phyloP scores from a whole-genome alignment of 1,140 invertebrate species.

The Drosophila orena region DNA sequence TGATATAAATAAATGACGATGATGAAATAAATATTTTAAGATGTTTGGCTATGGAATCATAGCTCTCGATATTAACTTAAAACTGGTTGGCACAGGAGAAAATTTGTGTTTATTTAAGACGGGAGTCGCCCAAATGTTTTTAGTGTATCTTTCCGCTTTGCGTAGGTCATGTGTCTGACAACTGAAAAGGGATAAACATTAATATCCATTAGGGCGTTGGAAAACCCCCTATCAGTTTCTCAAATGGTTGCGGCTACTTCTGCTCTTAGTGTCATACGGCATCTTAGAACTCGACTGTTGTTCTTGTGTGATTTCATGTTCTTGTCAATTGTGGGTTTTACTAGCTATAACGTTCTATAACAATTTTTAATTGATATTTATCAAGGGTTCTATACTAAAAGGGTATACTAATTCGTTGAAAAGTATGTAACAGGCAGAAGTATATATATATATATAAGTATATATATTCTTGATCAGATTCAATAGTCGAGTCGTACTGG shows the following conservation, averaged over 20 bases:
- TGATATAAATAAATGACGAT: too few species aligned
- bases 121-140: neutral
- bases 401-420: too few species aligned
- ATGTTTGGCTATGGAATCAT: too few species aligned
- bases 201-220: slow-evolving; percentile 76
- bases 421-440: too few species aligned
- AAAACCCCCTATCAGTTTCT: slow-evolving; percentile 51
- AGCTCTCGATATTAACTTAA: too few species aligned
- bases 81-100: too few species aligned
- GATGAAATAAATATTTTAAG: too few species aligned
- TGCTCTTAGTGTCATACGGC: slow-evolving; percentile 28
- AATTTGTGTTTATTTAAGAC: too few species aligned
- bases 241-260: slow-evolving; percentile 36
- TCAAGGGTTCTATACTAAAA: too few species aligned
- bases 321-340: slow-evolving; percentile 54
- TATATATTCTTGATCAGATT: too few species aligned
- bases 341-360: slow-evolving; percentile 11
- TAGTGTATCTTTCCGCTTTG: slow-evolving; percentile 7
- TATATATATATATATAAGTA: too few species aligned
- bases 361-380: neutral
- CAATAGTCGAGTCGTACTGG: too few species aligned
- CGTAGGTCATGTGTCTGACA: slow-evolving; percentile 35
- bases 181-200: slow-evolving; percentile 79
- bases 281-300: slow-evolving; percentile 34
- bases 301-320: slow-evolving; percentile 61